Evolutionary conservation across 2,113 vertebrate species (phyloP).

Genomic region (Nannobrachium achirus): DNA sequence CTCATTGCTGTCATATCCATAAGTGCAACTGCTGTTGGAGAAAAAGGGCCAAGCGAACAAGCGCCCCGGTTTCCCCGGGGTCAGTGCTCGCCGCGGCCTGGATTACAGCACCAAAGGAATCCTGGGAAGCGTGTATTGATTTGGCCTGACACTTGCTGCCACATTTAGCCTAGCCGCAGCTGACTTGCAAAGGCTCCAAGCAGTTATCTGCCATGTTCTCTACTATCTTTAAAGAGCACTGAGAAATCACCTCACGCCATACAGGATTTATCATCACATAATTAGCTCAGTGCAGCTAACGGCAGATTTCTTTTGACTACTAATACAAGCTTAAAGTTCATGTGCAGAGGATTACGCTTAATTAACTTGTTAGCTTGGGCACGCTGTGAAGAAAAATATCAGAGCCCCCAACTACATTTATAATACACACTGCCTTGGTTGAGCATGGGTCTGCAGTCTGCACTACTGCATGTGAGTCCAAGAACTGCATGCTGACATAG

Average conservation of each 20-base stretch:
- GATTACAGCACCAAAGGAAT: slow-evolving; percentile 88
- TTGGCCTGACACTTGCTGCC: slow-evolving; percentile 89
- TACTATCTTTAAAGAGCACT: slow-evolving; percentile 88
- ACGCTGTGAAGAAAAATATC: slow-evolving; percentile 42
- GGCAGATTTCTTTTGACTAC: slow-evolving; percentile 82
- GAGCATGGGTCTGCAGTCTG: neutral
- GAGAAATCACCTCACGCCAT: slow-evolving; percentile 84
- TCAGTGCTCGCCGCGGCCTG: slow-evolving; percentile 83
- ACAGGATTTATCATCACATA: slow-evolving; percentile 84
- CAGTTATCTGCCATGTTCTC: slow-evolving; percentile 88
- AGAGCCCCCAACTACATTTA: slow-evolving; percentile 50
- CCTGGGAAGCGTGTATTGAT: slow-evolving; percentile 90
- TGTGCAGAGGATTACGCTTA: slow-evolving; percentile 83
- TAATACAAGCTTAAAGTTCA: slow-evolving; percentile 88
- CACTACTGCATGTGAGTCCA: neutral
- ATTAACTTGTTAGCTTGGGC: slow-evolving; percentile 79
- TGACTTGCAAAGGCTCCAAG: slow-evolving; percentile 87
- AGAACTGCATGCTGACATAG: slow-evolving; percentile 15
- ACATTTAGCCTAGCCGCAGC: slow-evolving; percentile 86
- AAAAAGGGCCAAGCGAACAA: slow-evolving; percentile 84
- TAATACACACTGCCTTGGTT: slow-evolving; percentile 36
- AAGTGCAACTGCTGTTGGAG: slow-evolving; percentile 81
- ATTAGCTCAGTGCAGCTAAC: slow-evolving; percentile 84
- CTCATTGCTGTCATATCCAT: slow-evolving; percentile 81
- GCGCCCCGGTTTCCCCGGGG: slow-evolving; percentile 80